Base-by-base conservation (phyloP, 2,888 invertebrate species). In the Dasypogon diadema region DNA sequence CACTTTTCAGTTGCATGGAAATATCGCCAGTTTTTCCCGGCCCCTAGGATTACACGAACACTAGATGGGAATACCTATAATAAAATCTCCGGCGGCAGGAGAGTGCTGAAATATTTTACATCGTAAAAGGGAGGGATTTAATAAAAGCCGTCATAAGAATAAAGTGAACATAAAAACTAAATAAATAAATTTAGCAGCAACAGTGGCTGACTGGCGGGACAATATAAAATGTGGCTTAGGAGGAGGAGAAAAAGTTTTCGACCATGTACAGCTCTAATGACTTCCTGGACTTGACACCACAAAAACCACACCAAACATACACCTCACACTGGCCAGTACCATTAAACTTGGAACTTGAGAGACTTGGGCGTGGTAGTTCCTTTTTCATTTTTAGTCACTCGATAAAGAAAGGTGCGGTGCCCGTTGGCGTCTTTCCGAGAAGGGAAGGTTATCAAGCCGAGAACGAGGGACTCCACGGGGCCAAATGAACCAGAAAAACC, bases 241-340 rank as follows among this genome's bases (percentile, higher is more conserved):
- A 22, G 54, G 18, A 54, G 18, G 54, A 22, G 34, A 34, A 22
- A 22, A 46, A 54, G 34, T 30, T 51, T 70, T 54, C 54, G 30
- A 70, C 70, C 12, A 16, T 70, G 70, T 70, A 34, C 70, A 21
- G 73, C 60, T 48, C 58, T 74, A 74, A 74, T 74, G 74, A 48
- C 74, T 74, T 74, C 74, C 74, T 74, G 74, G 48, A 48, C 58
- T 74, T 74, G 58, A 74, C 74, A 74, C 58, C 48, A 26, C 46
- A 60, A 22, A 74, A 30, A 18, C 74, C n/a, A 58, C 30, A 58
- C n/a, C 74, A 74, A 58, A 30, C 54, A 70, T 70, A 34, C 70
- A 70, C 51, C 51, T 30, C 12, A 34, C 37, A 34, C 34, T n/a
- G 18, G 16, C 6, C 1, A 10, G 22, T 6, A 54, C 8, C 54